Evolutionary conservation across 2,888 invertebrate genomes (phyloP).

Genomic region (Chrysolina americana): DNA sequence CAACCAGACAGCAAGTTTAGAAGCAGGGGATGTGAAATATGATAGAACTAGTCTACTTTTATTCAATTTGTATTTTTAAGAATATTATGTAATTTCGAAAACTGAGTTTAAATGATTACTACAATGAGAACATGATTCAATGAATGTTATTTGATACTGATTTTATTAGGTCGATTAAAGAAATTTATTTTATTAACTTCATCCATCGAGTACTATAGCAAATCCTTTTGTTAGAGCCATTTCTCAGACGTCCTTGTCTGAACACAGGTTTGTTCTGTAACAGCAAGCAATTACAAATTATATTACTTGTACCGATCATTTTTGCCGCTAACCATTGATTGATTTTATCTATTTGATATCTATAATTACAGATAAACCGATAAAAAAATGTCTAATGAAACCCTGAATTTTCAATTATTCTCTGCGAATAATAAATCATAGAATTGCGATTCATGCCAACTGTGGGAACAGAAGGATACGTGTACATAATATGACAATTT

Average conservation of each 20-base stretch:
- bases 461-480: slow-evolving; percentile 53
- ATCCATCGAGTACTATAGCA: neutral
- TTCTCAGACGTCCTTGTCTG: slow-evolving; percentile 7
- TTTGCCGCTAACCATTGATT: slow-evolving; percentile 32
- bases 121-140: no score
- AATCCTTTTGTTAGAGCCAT: neutral
- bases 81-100: no score
- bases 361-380: slow-evolving; percentile 30
- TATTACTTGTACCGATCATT: slow-evolving; percentile 26
- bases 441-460: slow-evolving; percentile 33
- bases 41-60: no score
- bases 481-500: slow-evolving; percentile 50
- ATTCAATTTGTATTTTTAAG: no score
- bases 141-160: no score
- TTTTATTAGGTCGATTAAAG: no score
- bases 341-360: slow-evolving; percentile 39
- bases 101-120: no score
- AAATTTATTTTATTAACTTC: neutral
- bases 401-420: slow-evolving; percentile 43
- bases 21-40: no score
- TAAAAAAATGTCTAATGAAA: slow-evolving; percentile 31
- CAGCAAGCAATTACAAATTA: slow-evolving; percentile 9
- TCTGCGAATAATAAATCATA: slow-evolving; percentile 44
- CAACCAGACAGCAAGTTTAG: no score
- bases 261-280: neutral